These are phyloP conservation scores for Volucella zonaria DNA, from an alignment of 2,888 invertebrate genomes.

Conservation along the genomic window DNA sequence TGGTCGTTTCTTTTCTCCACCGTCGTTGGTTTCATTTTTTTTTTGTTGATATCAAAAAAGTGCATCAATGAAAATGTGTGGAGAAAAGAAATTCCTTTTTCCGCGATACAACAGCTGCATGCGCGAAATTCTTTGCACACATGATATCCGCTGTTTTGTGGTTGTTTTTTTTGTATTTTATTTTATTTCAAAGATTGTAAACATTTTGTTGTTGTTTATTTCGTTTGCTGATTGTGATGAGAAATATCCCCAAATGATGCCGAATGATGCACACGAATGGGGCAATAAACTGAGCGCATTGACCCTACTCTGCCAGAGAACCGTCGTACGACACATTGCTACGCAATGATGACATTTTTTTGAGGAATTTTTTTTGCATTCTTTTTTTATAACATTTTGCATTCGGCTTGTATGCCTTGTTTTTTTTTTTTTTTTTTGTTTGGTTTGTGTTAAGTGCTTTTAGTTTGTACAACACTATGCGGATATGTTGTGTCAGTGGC, in stretches of 20 bases:
- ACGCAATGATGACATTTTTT: constrained; percentile 46
- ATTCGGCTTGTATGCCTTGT: too few species aligned
- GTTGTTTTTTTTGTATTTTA: too few species aligned
- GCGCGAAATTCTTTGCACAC: constrained; percentile 63
- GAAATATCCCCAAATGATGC: constrained; percentile 26
- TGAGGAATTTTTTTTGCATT: constrained; percentile 14
- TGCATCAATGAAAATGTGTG: constrained; percentile 55
- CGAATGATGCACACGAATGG: constrained; percentile 68
- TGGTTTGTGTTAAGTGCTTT: too few species aligned
- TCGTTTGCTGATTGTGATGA: constrained; percentile 58
- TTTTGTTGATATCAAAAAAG: constrained; percentile 43
- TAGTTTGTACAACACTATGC: too few species aligned
- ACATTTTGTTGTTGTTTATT: constrained; percentile 44
- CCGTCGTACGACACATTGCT: constrained; percentile 42
- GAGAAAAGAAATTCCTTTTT: constrained; percentile 59
- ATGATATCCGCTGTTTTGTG: constrained; percentile 63
- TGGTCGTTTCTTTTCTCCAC: too few species aligned
- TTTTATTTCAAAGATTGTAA: constrained; percentile 63
- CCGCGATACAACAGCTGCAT: constrained; percentile 67
- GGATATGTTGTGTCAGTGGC: too few species aligned
- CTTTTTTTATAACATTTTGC: neutral
- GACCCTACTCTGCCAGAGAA: constrained; percentile 41
- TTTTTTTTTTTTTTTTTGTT: too few species aligned
- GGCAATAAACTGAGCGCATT: constrained; percentile 71
- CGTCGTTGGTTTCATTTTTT: neutral